A percentile compares a stretch with the other conserved stretches of the same genome.
These are phyloP conservation scores for Ondatra zibethicus DNA, from an alignment of 2,113 vertebrate genomes.

Conservation along the genomic window DNA sequence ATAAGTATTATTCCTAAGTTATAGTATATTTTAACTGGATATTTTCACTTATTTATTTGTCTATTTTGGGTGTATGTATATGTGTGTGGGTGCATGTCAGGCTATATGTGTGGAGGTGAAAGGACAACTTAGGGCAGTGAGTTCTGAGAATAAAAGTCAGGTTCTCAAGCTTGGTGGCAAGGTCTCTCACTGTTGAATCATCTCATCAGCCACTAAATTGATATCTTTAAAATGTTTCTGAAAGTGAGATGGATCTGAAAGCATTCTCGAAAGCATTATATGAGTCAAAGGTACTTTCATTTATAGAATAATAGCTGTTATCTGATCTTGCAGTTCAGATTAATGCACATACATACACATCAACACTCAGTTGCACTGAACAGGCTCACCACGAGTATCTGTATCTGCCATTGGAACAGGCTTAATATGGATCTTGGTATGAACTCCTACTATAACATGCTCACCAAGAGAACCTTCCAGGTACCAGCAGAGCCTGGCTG, in stretches of 20 bases:
- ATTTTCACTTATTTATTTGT: background rate
- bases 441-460: background rate
- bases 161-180: background rate
- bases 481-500: background rate
- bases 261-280: background rate
- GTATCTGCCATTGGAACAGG: background rate
- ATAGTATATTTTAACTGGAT: background rate
- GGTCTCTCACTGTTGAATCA: background rate
- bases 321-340: background rate
- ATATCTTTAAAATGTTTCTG: conserved; percentile 18
- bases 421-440: background rate
- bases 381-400: background rate
- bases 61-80: background rate
- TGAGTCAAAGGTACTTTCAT: conserved; percentile 3
- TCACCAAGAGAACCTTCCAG: background rate
- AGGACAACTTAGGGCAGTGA: no score
- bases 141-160: background rate
- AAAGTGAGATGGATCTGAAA: conserved; percentile 30
- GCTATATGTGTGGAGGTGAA: background rate
- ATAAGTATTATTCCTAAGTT: background rate
- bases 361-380: conserved; percentile 4
- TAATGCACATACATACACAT: background rate
- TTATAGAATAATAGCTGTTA: conserved; percentile 9
- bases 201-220: no score
- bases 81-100: background rate